Evolutionary conservation across 2,888 invertebrate genomes (phyloP).

Genomic region (Abrostola tripartita): DNA sequence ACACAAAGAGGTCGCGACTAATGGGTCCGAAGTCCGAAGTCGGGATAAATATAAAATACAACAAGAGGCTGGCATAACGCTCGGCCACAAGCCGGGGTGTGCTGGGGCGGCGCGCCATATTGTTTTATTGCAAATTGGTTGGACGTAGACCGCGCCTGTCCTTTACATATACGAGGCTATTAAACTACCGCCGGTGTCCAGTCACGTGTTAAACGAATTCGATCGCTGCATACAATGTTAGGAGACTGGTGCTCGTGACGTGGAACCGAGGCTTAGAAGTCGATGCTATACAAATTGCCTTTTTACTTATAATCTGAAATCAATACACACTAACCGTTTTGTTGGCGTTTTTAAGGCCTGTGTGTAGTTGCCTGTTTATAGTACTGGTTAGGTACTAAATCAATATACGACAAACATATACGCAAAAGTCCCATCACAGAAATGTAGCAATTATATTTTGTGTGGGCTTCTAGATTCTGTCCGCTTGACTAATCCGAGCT

Average conservation of each 20-base stretch:
- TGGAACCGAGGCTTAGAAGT: conserved; percentile 65
- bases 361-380: conserved; percentile 11
- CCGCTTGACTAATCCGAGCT: too few species aligned
- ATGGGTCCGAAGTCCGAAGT: conserved; percentile 70
- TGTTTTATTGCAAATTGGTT: conserved; percentile 89
- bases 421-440: too few species aligned
- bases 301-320: conserved; percentile 53
- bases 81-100: conserved; percentile 72
- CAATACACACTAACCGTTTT: conserved; percentile 34
- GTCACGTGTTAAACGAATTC: conserved; percentile 88
- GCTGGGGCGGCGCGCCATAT: conserved; percentile 78
- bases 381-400: not conserved
- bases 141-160: conserved; percentile 85
- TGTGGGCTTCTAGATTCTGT: too few species aligned
- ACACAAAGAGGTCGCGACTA: conserved; percentile 74
- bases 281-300: conserved; percentile 59
- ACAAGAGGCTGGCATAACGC: conserved; percentile 65
- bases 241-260: conserved; percentile 71
- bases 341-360: too few species aligned
- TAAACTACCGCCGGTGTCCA: conserved; percentile 84
- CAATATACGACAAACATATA: too few species aligned
- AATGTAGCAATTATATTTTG: too few species aligned
- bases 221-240: conserved; percentile 80
- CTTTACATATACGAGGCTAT: conserved; percentile 87
- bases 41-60: conserved; percentile 72